Conservation (phyloP, 2,113 vertebrate species). For the Alaudala cheleensis region DNA sequence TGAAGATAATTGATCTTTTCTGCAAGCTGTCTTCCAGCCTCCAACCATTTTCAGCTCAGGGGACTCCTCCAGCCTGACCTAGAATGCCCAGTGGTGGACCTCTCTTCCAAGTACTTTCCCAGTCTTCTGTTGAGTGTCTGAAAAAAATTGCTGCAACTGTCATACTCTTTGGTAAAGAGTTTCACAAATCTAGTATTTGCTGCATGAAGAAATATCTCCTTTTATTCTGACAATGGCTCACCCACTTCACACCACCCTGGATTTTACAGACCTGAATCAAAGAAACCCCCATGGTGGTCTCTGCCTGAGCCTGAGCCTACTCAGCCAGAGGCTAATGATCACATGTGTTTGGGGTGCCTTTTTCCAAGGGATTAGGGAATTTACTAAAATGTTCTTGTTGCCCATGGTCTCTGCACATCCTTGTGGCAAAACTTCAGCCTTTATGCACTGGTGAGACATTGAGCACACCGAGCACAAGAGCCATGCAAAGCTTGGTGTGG, state of each 20-base stretch:
- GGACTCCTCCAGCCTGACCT: neutral
- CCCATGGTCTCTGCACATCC: neutral
- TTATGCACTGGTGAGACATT: neutral
- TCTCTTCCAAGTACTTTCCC: neutral
- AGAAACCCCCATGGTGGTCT: neutral
- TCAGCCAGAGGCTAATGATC: neutral
- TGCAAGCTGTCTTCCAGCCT: neutral
- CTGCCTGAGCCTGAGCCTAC: neutral
- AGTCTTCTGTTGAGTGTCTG: neutral
- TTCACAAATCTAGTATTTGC: neutral
- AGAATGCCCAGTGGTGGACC: neutral
- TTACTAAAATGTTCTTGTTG: neutral
- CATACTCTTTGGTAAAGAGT: neutral
- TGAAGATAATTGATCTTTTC: neutral
- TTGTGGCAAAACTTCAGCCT: neutral
- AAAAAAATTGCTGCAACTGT: neutral
- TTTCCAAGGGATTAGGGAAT: neutral
- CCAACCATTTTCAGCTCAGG: neutral
- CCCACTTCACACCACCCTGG: neutral
- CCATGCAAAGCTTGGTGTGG: rapidly evolving
- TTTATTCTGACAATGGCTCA: neutral
- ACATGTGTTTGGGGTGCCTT: neutral
- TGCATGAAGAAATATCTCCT: neutral
- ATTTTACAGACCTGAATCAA: neutral
- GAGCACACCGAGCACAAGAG: rapidly evolving